Evolutionary conservation across 2,888 invertebrate species (phyloP).

Genomic region (Cyaniris semiargus): DNA sequence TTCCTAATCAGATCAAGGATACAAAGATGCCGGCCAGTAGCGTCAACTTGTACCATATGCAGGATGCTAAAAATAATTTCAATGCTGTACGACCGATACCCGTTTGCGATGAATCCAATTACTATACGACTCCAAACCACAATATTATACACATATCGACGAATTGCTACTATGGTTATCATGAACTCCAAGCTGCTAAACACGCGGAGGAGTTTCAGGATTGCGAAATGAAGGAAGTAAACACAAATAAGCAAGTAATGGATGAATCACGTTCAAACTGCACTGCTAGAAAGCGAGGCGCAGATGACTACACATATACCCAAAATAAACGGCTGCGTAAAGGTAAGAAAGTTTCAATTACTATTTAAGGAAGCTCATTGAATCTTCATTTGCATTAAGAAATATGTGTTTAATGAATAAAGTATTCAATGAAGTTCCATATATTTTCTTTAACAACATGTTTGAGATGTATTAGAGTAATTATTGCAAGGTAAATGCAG

Average conservation of each 20-base stretch:
- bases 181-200: conserved; percentile 56
- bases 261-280: conserved; percentile 45
- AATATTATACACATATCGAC: conserved; percentile 73
- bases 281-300: conserved; percentile 66
- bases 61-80: conserved; percentile 73
- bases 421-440: conserved; percentile 39
- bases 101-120: conserved; percentile 62
- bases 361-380: conserved; percentile 53
- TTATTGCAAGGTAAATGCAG: conserved; percentile 5
- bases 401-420: not conserved
- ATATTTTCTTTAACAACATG: not conserved
- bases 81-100: conserved; percentile 71
- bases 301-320: conserved; percentile 60
- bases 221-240: conserved; percentile 66
- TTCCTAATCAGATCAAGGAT: conserved; percentile 32
- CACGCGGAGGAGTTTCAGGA: conserved; percentile 48
- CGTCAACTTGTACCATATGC: conserved; percentile 63
- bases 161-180: conserved; percentile 78
- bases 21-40: conserved; percentile 67
- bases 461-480: not conserved
- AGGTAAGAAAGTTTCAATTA: conserved; percentile 60
- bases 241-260: conserved; percentile 37
- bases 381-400: conserved; percentile 41
- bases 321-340: conserved; percentile 68
- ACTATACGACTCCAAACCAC: conserved; percentile 66